Evolutionary conservation across 1,140 invertebrate genomes (phyloP), one percentile per base, ranked within the genome.

Genomic region (Teleopsis dalmanni): DNA sequence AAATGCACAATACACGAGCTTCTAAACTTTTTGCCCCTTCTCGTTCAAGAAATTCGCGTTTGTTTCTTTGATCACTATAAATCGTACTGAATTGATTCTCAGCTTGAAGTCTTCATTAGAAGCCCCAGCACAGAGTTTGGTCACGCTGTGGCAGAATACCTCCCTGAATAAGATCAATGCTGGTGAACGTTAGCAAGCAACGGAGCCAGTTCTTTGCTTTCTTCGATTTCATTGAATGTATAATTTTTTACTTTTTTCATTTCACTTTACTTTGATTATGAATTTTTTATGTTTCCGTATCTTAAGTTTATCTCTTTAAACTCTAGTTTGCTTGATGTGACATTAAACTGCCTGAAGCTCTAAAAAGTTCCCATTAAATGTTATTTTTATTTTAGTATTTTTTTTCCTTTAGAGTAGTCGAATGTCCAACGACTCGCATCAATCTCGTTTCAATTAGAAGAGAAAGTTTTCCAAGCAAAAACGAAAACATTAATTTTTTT

Each of bases 71-170:
- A 63, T 68, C 62, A 58, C 61, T 59, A 57, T 68, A 67, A 68
- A 67, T 54, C 57, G 57, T 60, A 68, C 65, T 68, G 65, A 68
- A 68, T 67, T 59, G 60, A 68, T 68, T 68, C 62, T 68, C 65
- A 65, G 47, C 57, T 61, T 54, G 56, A 56, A 57, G 59, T 60
- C 52, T 59, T 55, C 62, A 68, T 68, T 68, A 68, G 65, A 68
- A 68, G 65, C 60, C 53, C 27, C 37, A 33, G 38, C 26, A 22
- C 19, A 57, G 56, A 60, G 48, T 37, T 49, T 47, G 53, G 45
- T 36, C 26, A 41, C 3, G 23, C n/a, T 22, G 38, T 41, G 19
- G 16, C 19, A 19, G 38, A 19, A 19, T 41, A 23, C 23, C 38
- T 41, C 13, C 38, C 38, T 16, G 34, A 16, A 14, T 35, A n/a